Conservation (phyloP, 1,140 invertebrate species). For the Lordiphosa stackelbergi region DNA sequence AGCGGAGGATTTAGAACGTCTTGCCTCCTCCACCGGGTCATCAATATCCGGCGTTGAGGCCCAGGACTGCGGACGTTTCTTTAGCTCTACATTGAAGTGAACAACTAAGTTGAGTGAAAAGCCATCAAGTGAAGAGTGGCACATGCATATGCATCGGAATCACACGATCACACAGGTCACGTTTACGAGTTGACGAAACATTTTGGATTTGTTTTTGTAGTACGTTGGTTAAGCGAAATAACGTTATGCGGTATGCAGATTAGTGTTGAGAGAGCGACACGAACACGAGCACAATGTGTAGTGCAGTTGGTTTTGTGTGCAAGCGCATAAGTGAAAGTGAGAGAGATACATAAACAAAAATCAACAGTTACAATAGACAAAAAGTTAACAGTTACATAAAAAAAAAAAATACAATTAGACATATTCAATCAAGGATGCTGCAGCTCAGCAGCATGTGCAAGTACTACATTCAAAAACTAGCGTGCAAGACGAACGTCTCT, state of each 20-base stretch:
- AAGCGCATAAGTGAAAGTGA: constrained; percentile 41
- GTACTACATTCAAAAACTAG: too few species aligned
- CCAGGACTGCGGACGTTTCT: constrained; percentile 80
- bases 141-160: constrained; percentile 33
- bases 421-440: too few species aligned
- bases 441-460: too few species aligned
- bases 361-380: constrained; percentile 31
- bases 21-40: constrained; percentile 38
- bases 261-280: constrained; percentile 28
- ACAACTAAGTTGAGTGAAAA: constrained; percentile 78
- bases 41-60: constrained; percentile 85
- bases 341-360: constrained; percentile 43
- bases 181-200: constrained; percentile 32
- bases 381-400: constrained; percentile 4
- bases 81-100: constrained; percentile 78
- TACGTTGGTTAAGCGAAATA: constrained; percentile 27
- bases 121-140: constrained; percentile 33
- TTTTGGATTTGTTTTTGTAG: constrained; percentile 16
- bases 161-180: constrained; percentile 22
- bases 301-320: constrained; percentile 46
- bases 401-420: neutral
- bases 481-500: too few species aligned
- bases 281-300: constrained; percentile 45
- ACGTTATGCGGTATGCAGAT: constrained; percentile 33
- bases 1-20: constrained; percentile 13